Base-by-base conservation (phyloP, 37 sponge, comb jelly and placozoan genomes). In the Theonella swinhoei region DNA sequence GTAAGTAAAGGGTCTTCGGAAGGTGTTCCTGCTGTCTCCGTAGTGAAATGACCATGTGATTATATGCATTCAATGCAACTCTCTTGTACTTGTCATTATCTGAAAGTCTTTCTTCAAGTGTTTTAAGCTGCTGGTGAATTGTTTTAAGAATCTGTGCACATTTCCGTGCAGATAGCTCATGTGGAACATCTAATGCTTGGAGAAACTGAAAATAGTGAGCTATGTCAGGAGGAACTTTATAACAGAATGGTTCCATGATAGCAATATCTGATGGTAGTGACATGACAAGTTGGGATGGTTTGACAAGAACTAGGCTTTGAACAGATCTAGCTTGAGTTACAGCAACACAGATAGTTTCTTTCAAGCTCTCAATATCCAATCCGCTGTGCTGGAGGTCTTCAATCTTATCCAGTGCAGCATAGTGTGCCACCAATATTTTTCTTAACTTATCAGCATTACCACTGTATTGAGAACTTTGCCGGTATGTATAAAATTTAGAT, bases 201-300 rank as follows among this genome's bases (percentile, higher is more conserved):
- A 83, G 22, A 0, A 83, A 31, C 1, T 41, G 64, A 42, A 20
- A 23, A 68, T 30, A 85, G 35, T 2, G 22, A 30, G 23, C 29
- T n/a, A 85, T 20, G 4, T 70, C 71, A 59, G 62, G 77, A 29
- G 71, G 78, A 31, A 75, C 60, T 70, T 47, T 22, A 42, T 73
- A 85, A 64, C 85, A 77, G 34, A 77, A 85, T 28, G 85, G 85
- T 23, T 70, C n/a, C n/a, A n/a, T 68, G 5, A 85, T 33, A 33
- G 14, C 30, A 9, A 8, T 62, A 4, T 39, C 32, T 22, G 22
- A 1, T 40, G 84, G 76, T 26, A 75, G 1, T n/a, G 28, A 3
- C 39, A 3, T 64, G 28, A 77, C 78, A 3, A 85, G 61, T 31
- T 85, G 85, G 20, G 25, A 4, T 70, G 72, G 78, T n/a, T 76